phyloP scores from a whole-genome alignment of 2,888 invertebrate species.

The Sycophila texana region DNA sequence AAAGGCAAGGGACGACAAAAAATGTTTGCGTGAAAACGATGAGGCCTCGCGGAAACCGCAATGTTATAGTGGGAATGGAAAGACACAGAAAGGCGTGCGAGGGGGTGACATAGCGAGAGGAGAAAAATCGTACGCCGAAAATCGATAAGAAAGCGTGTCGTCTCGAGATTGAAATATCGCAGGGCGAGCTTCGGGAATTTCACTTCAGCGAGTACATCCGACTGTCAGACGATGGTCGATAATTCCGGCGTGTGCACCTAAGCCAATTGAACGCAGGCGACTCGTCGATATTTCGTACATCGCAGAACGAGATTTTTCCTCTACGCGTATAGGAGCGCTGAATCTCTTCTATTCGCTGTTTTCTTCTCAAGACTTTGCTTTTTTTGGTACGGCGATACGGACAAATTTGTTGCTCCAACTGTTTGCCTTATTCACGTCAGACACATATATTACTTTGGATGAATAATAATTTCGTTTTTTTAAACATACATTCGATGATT shows the following conservation, averaged over 20 bases:
- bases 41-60: background rate
- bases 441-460: too few relatives aligned
- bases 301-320: slow-evolving; percentile 6
- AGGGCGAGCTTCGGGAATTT: slow-evolving; percentile 3
- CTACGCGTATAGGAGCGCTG: background rate
- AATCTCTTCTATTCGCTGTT: slow-evolving; percentile 15
- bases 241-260: slow-evolving; percentile 22
- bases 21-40: slow-evolving; percentile 4
- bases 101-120: background rate
- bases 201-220: slow-evolving; percentile 26
- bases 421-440: too few relatives aligned
- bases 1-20: background rate
- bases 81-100: background rate
- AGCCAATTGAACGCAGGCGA: slow-evolving; percentile 13
- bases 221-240: slow-evolving; percentile 10
- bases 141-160: slow-evolving; percentile 39
- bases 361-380: background rate
- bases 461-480: too few relatives aligned
- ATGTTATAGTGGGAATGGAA: background rate
- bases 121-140: background rate
- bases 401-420: too few relatives aligned
- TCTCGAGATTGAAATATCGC: slow-evolving; percentile 49
- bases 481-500: too few relatives aligned
- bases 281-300: slow-evolving; percentile 3
- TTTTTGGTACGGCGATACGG: background rate